Evolutionary conservation across 2,797 vertebrate genomes (phyloP).

Genomic region (Phalloptychus januarius): DNA sequence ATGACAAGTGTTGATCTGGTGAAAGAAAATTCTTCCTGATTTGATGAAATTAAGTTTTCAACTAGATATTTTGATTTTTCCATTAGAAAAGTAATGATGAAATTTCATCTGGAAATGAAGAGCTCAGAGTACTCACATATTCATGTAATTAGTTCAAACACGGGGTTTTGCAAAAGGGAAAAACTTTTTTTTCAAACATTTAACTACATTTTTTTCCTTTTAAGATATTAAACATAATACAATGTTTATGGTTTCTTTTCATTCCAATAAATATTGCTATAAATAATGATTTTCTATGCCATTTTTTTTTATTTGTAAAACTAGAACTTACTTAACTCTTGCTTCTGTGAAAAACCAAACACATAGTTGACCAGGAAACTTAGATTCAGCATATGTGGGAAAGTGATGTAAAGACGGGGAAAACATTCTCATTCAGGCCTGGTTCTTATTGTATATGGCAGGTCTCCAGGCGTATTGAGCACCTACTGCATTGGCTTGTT

Average conservation of each 20-base stretch:
- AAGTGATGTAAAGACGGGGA: conserved; percentile 15
- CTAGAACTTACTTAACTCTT: not conserved
- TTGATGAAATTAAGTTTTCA: not conserved
- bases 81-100: not conserved
- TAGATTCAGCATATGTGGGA: conserved; percentile 19
- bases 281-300: too few species aligned
- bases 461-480: conserved; percentile 26
- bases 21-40: not conserved
- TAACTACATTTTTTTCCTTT: not conserved
- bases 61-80: not conserved
- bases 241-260: too few species aligned
- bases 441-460: conserved; percentile 10
- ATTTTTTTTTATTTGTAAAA: too few species aligned
- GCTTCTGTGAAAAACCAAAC: conserved; percentile 12
- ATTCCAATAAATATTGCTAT: too few species aligned
- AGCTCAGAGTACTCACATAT: not conserved
- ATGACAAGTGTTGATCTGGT: not conserved
- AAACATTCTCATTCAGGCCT: conserved; percentile 30
- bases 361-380: conserved; percentile 6
- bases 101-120: not conserved
- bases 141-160: not conserved
- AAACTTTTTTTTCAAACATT: not conserved
- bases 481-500: conserved; percentile 16
- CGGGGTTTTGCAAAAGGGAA: not conserved
- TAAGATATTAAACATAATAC: not conserved